A percentile compares a stretch with the other conserved stretches of the same genome.
Evolutionary conservation across 2,888 invertebrate species (phyloP).

Genomic region (Drosophila phalerata): DNA sequence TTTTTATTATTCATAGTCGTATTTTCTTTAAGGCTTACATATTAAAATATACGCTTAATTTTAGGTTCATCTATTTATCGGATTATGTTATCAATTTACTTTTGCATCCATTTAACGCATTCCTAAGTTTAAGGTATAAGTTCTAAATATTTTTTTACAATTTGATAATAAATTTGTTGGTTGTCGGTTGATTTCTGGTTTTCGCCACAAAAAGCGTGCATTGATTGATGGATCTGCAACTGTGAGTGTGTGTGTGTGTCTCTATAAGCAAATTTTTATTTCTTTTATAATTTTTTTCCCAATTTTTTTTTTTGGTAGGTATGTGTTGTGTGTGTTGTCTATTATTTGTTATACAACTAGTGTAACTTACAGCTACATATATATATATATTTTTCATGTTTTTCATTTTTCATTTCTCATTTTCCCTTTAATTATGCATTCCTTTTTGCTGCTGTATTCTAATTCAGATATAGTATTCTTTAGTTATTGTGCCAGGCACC

Average conservation of each 20-base stretch:
- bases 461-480: constrained; percentile 47
- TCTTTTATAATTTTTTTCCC: constrained; percentile 32
- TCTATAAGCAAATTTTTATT: constrained; percentile 40
- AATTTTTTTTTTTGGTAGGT: constrained; percentile 33
- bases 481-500: constrained; percentile 74
- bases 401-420: constrained; percentile 11
- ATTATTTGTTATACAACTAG: constrained; percentile 58
- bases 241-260: constrained; percentile 24
- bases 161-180: constrained; percentile 49
- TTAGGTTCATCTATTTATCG: constrained; percentile 74
- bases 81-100: constrained; percentile 67
- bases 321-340: constrained; percentile 28
- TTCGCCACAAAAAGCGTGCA: constrained; percentile 65
- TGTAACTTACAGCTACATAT: constrained; percentile 53
- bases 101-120: constrained; percentile 45
- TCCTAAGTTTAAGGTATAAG: constrained; percentile 63
- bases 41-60: constrained; percentile 78
- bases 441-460: constrained; percentile 29
- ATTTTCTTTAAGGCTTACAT: constrained; percentile 81
- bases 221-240: constrained; percentile 58
- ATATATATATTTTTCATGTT: constrained; percentile 25
- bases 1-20: constrained; percentile 76
- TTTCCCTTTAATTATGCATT: constrained; percentile 12
- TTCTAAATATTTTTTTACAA: constrained; percentile 49
- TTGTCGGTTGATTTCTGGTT: constrained; percentile 3